Evolutionary conservation across 1,140 invertebrate species (phyloP), one percentile per base, ranked within the genome.

Genomic region (Hermatobates lingyangjiaoensis): DNA sequence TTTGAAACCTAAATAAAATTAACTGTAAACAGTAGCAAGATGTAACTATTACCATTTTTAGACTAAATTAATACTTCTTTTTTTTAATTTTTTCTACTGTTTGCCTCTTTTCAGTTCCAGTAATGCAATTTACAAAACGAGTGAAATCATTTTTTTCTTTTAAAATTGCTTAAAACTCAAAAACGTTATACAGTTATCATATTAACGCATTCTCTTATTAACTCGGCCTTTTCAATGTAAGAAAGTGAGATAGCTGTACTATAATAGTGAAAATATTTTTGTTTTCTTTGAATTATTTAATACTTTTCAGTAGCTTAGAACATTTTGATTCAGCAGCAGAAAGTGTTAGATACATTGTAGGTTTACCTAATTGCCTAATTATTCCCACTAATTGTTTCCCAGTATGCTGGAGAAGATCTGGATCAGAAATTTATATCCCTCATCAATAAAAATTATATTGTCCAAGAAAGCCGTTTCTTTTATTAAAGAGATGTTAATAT

Each of bases 191-290:
- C n/a, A n/a, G n/a, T n/a, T n/a, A n/a, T n/a, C n/a, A n/a, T n/a
- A n/a, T n/a, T n/a, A n/a, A n/a, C n/a, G n/a, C n/a, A n/a, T n/a
- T 44, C 20, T 44, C 42, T 14, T 44, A 46, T 46, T 18, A 46
- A 18, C 26, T 21, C 3, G 3, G 3, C 26, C 26, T 23, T 23
- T 24, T 24, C 26, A 12, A 14, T 12, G 15, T 46, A 25, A 5
- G 4, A 4, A 18, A 46, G 7, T 7, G 21, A 24, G 3, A 24
- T 7, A 4, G 26, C 23, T 46, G 21, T 5, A n/a, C n/a, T n/a
- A n/a, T n/a, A 24, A 12, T 21, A 14, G 21, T 24, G 3, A 24
- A 23, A 25, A 46, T 24, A 7, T 4, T 14, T 3, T 24, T 24
- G 26, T 27, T 27, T 7, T 46, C 23, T 46, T 14, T 21, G 3